Evolutionary conservation across 2,888 invertebrate genomes (phyloP).

Genomic region (Thymelicus acteon): DNA sequence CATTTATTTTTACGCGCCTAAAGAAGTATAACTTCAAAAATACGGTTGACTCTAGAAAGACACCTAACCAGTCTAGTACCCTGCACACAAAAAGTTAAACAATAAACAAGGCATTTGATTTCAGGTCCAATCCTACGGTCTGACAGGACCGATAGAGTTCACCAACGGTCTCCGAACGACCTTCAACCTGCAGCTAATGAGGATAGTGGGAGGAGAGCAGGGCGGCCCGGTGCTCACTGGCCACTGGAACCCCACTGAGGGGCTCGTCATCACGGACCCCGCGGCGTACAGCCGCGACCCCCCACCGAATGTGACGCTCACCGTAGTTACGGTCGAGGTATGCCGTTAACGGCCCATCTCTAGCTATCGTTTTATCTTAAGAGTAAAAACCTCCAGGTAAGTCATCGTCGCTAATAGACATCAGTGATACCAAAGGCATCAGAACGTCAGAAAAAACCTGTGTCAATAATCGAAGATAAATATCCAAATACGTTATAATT

Average conservation of each 20-base stretch:
- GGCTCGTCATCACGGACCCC: constrained; percentile 93
- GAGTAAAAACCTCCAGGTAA: no score
- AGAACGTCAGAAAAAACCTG: no score
- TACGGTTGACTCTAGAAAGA: no score
- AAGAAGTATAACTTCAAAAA: no score
- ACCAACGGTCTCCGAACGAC: constrained; percentile 92
- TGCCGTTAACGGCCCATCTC: constrained; percentile 18
- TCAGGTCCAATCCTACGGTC: constrained; percentile 92
- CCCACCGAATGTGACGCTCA: constrained; percentile 93
- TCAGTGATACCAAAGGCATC: no score
- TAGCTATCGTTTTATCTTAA: no score
- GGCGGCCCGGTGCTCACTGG: constrained; percentile 90
- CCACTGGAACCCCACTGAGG: constrained; percentile 90
- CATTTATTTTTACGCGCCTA: no score
- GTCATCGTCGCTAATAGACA: no score
- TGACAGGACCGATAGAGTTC: constrained; percentile 95
- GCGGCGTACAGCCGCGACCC: constrained; percentile 93
- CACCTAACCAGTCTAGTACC: no score
- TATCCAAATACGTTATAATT: no score
- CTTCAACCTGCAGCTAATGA: constrained; percentile 93
- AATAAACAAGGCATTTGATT: constrained; percentile 1
- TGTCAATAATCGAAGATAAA: no score
- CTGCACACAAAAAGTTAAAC: no score
- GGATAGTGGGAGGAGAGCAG: constrained; percentile 89
- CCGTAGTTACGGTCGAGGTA: constrained; percentile 96